Percentiles rank a stretch among this genome's conserved stretches.
Evolutionary conservation across 1,140 invertebrate species (phyloP).

Genomic region (Formica selysi): DNA sequence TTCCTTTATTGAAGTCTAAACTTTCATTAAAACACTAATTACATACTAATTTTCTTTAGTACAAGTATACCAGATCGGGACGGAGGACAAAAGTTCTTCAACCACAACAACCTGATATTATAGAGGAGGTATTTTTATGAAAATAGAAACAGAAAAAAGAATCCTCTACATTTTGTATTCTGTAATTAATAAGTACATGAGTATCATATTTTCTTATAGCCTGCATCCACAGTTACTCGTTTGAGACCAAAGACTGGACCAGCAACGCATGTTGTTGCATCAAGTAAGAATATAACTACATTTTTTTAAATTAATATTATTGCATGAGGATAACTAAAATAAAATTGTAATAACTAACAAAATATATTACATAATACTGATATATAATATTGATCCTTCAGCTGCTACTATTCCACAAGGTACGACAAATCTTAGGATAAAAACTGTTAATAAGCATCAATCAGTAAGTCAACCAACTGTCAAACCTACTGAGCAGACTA

Average conservation of each 20-base stretch:
- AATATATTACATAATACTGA: neutral
- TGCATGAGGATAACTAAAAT: neutral
- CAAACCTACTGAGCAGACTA: constrained; percentile 89
- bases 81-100: constrained; percentile 77
- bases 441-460: constrained; percentile 75
- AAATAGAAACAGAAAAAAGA: neutral
- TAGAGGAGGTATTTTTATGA: constrained; percentile 80
- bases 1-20: constrained; percentile 28
- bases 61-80: constrained; percentile 72
- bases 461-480: constrained; percentile 53
- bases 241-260: constrained; percentile 60
- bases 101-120: constrained; percentile 78
- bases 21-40: neutral
- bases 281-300: constrained; percentile 71
- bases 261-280: constrained; percentile 73
- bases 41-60: constrained; percentile 66
- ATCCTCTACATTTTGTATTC: neutral
- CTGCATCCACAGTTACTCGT: constrained; percentile 45
- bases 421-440: constrained; percentile 80
- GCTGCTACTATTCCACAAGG: constrained; percentile 75
- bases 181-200: neutral
- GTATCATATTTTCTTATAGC: constrained; percentile 3
- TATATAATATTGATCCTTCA: constrained; percentile 45
- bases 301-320: constrained; percentile 41
- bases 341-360: constrained; percentile 27